Evolutionary conservation across 2,797 vertebrate genomes (phyloP).

Genomic region (Benthosema pterotum): DNA sequence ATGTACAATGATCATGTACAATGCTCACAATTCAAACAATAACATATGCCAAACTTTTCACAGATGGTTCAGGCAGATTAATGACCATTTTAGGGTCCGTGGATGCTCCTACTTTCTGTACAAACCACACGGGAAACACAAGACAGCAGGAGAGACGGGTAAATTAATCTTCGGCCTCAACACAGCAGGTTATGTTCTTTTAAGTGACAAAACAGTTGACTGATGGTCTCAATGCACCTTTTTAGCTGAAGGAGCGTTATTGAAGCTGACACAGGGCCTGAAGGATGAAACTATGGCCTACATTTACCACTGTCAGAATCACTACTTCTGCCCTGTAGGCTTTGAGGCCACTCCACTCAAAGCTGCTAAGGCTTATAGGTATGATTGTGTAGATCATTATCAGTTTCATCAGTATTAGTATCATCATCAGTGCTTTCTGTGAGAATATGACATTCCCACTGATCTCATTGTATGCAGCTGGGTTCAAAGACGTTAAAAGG

Average conservation of each 20-base stretch:
- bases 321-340: slow-evolving; percentile 98
- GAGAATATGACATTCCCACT: neutral
- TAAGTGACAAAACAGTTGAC: neutral
- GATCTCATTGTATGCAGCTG: neutral
- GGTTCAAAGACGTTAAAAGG: neutral
- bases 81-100: slow-evolving; percentile 93
- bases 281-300: slow-evolving; percentile 95
- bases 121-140: slow-evolving; percentile 98
- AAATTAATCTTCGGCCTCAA: slow-evolving; percentile 35
- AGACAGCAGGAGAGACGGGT: slow-evolving; percentile 98
- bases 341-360: slow-evolving; percentile 96
- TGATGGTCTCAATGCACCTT: slow-evolving; percentile 22
- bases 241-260: slow-evolving; percentile 90
- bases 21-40: neutral
- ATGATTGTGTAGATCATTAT: slow-evolving; percentile 14
- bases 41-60: neutral
- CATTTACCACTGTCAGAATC: slow-evolving; percentile 99
- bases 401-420: too few relatives aligned
- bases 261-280: slow-evolving; percentile 92
- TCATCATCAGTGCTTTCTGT: neutral
- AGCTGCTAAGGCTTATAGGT: slow-evolving; percentile 95
- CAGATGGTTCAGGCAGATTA: slow-evolving; percentile 99
- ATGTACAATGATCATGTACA: neutral
- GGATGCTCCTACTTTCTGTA: slow-evolving; percentile 97
- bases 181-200: neutral